Evolutionary conservation across 2,888 invertebrate species (phyloP).

Genomic region (Protodeltote pygarga): DNA sequence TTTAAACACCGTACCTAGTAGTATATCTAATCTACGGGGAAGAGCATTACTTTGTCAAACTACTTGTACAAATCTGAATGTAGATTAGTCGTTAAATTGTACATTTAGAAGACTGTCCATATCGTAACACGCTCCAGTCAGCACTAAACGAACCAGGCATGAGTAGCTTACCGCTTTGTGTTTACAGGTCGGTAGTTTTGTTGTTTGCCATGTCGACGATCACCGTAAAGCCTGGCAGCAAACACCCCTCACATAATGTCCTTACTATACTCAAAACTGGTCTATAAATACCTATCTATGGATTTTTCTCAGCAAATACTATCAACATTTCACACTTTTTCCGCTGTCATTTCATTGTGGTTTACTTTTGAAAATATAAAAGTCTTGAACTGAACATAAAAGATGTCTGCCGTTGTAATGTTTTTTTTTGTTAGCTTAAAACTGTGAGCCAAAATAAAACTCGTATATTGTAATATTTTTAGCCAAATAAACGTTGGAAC

Average conservation of each 20-base stretch:
- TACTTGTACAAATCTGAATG: background rate
- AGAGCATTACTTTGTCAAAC: too few species aligned
- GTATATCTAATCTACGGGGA: conserved; percentile 48
- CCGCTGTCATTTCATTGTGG: background rate
- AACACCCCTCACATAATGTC: conserved; percentile 40
- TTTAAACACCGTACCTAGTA: too few species aligned
- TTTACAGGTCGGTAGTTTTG: conserved; percentile 48
- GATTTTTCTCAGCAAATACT: conserved; percentile 29
- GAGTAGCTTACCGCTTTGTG: conserved; percentile 50
- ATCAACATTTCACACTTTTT: conserved; percentile 10
- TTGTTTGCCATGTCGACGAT: conserved; percentile 47
- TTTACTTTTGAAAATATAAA: conserved; percentile 1
- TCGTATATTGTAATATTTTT: conserved; percentile 46
- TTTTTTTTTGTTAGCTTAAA: conserved; percentile 29
- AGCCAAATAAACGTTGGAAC: conserved; percentile 54
- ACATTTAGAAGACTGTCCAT: conserved; percentile 21
- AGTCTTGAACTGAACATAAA: conserved; percentile 14
- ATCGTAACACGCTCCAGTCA: conserved; percentile 26
- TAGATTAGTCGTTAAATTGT: background rate
- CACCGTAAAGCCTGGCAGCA: conserved; percentile 27
- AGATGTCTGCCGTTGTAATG: conserved; percentile 11
- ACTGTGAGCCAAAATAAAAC: conserved; percentile 39
- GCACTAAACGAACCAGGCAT: conserved; percentile 31
- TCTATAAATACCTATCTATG: conserved; percentile 9
- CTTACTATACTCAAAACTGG: conserved; percentile 32